Evolutionary conservation across 2,888 invertebrate genomes (phyloP), one percentile per base, ranked within the genome.

Genomic region (Scrobipalpa costella): DNA sequence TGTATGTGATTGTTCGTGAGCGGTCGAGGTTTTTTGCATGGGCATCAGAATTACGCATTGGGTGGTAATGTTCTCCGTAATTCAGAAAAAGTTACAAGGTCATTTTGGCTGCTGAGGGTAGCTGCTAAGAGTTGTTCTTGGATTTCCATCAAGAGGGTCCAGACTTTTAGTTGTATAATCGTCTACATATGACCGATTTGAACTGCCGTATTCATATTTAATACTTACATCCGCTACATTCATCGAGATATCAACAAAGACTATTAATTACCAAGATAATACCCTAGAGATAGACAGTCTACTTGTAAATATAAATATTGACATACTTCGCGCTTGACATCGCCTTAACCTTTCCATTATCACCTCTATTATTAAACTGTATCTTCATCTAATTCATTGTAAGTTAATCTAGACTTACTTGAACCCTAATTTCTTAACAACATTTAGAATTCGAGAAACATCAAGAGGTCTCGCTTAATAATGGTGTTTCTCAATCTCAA

Each of bases 331-430:
- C 68, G 71, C 67, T 66, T 84, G 88, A 88, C 86, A 84, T 77
- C 78, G 78, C 88, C 89, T 90, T 90, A 88, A 89, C 90, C 90
- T 80, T 71, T 76, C 66, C 75, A 75, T 82, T 82, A 80, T 80
- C 74, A 64, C 65, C 77, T 78, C 81, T 85, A 86, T 87, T 86
- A 86, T 86, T 84, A 76, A 74, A 77, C 73, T 58, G 69, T 74
- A 84, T 83, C 81, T 78, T 70, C 71, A 80, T 82, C 78, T 77
- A 73, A 75, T 72, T 77, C 77, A 81, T 79, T 80, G 78, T 80
- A 63, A 72, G 68, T 52, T 34, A 55, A 59, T 63, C 73, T 70
- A 72, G 65, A 11, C 38, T 34, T 34, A 6, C 21, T 21, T 33
- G 58, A 52, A 36, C 49, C 19, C 34, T 19, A 15, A 49, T 17